Evolutionary conservation across 2,888 invertebrate genomes (phyloP).

Genomic region (Tipula unca): DNA sequence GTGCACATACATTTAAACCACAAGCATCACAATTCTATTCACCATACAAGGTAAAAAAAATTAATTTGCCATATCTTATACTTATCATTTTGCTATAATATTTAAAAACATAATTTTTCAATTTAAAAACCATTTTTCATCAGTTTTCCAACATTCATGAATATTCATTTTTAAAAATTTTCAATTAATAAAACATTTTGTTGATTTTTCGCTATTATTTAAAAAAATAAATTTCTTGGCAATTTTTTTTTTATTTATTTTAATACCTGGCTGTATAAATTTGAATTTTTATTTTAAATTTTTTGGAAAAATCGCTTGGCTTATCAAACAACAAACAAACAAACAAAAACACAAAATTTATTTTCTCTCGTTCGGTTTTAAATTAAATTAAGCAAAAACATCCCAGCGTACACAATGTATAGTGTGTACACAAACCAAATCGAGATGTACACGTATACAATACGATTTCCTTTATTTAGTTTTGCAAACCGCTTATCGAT

Average conservation of each 20-base stretch:
- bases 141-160: neutral
- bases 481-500: neutral
- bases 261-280: constrained; percentile 1
- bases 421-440: neutral
- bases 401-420: neutral
- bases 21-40: neutral
- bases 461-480: neutral
- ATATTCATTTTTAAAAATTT: neutral
- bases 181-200: neutral
- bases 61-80: neutral
- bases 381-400: neutral
- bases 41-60: neutral
- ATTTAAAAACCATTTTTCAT: neutral
- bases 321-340: neutral
- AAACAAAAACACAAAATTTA: neutral
- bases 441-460: neutral
- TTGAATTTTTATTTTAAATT: neutral
- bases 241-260: neutral
- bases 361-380: neutral
- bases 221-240: neutral
- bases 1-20: neutral
- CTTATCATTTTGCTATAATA: neutral
- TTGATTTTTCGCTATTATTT: constrained; percentile 1
- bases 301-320: neutral
- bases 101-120: neutral